These are phyloP conservation scores for Lordiphosa stackelbergi DNA, from an alignment of 1,140 invertebrate genomes.

Conservation along the genomic window DNA sequence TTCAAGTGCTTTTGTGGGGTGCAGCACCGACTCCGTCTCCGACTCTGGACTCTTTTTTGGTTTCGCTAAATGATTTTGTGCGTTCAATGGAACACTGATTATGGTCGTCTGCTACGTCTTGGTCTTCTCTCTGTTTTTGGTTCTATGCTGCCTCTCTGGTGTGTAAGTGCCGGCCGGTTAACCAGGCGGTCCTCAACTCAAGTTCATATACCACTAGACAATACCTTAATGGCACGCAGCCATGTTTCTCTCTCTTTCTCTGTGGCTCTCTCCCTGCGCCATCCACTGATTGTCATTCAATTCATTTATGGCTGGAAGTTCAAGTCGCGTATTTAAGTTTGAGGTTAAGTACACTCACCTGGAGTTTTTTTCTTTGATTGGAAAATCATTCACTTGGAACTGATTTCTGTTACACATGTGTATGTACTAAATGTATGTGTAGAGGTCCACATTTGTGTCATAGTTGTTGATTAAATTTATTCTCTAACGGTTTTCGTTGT, in stretches of 20 bases:
- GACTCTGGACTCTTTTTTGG: constrained; percentile 61
- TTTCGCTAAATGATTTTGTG: constrained; percentile 77
- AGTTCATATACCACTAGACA: constrained; percentile 65
- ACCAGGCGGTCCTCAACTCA: constrained; percentile 35
- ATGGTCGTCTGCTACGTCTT: constrained; percentile 61
- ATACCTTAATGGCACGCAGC: constrained; percentile 63
- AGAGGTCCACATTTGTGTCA: constrained; percentile 30
- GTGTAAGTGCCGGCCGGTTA: constrained; percentile 29
- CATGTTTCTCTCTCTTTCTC: constrained; percentile 31
- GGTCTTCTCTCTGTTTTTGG: constrained; percentile 50
- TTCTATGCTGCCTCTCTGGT: constrained; percentile 31
- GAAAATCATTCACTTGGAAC: constrained; percentile 50
- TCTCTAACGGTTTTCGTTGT: constrained; percentile 33
- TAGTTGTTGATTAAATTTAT: constrained; percentile 24
- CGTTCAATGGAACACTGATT: constrained; percentile 77
- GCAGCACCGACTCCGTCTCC: constrained; percentile 37
- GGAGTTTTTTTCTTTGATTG: constrained; percentile 21
- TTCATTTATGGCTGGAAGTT: constrained; percentile 58
- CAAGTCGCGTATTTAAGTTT: constrained; percentile 48
- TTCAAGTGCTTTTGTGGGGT: constrained; percentile 68
- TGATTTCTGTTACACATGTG: constrained; percentile 23
- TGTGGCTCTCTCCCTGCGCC: constrained; percentile 1
- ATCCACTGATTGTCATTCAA: constrained; percentile 32
- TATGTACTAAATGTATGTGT: not conserved
- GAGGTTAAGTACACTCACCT: constrained; percentile 41